phyloP scores from a whole-genome alignment of 1,140 invertebrate genomes.

The Zaprionus inermis region DNA sequence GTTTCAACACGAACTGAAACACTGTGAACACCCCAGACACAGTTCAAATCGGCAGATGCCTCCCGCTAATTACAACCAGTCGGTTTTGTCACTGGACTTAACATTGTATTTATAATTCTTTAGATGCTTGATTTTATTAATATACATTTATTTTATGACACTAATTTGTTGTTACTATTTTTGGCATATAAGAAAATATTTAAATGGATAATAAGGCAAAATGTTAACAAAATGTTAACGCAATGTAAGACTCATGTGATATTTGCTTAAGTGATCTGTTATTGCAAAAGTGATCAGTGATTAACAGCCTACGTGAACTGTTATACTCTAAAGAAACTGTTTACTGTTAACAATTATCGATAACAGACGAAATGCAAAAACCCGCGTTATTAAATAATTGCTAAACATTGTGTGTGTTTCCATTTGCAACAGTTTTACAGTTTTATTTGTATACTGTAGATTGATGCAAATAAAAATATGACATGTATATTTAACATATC shows the following conservation, averaged over 20 bases:
- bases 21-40: not conserved
- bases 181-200: slow-evolving; percentile 1
- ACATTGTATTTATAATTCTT: not conserved
- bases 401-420: not conserved
- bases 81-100: not conserved
- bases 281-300: not conserved
- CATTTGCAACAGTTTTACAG: not conserved
- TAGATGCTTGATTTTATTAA: not conserved
- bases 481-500: not conserved
- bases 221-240: slow-evolving; percentile 18
- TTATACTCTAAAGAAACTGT: not conserved
- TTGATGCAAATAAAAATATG: not conserved
- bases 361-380: not conserved
- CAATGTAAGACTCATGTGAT: not conserved
- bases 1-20: slow-evolving; percentile 42
- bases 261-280: not conserved
- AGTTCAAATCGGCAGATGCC: slow-evolving; percentile 21
- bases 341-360: not conserved
- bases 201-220: not conserved
- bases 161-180: not conserved
- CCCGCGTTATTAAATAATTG: not conserved
- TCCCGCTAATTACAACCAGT: not conserved
- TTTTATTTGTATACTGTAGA: not conserved
- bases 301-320: not conserved
- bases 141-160: not conserved